These are phyloP conservation scores for Echiichthys vipera DNA, from an alignment of 2,797 vertebrate genomes.

Conservation along the genomic window DNA sequence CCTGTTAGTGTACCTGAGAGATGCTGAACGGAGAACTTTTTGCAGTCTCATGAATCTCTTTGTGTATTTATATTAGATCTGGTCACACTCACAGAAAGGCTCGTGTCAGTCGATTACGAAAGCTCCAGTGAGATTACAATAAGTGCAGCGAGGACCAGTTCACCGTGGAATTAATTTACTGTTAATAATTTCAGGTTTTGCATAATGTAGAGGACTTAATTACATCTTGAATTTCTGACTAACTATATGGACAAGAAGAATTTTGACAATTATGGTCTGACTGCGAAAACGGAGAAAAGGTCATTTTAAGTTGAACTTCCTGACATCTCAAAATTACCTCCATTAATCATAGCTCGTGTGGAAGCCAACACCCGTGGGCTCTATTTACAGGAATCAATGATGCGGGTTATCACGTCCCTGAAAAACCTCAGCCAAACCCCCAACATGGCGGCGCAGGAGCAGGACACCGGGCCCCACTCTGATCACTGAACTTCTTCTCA, in stretches of 20 bases:
- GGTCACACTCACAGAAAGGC: constrained; percentile 11
- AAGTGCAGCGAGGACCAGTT: constrained; percentile 10
- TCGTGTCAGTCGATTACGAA: constrained; percentile 2
- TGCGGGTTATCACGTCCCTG: constrained; percentile 59
- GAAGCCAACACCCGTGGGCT: constrained; percentile 38
- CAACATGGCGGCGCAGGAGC: constrained; percentile 26
- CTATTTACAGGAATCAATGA: constrained; percentile 64
- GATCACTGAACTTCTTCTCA: constrained; percentile 64
- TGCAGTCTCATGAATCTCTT: constrained; percentile 26
- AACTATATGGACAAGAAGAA: constrained; percentile 8
- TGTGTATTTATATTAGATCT: constrained; percentile 22
- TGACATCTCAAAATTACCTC: constrained; percentile 55
- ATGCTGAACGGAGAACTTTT: constrained; percentile 53
- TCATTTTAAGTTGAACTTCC: constrained; percentile 48
- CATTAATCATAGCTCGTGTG: constrained; percentile 48
- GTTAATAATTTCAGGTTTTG: constrained; percentile 17
- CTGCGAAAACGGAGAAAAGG: constrained; percentile 24
- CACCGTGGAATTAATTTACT: constrained; percentile 8
- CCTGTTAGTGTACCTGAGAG: constrained; percentile 50
- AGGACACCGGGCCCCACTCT: constrained; percentile 42
- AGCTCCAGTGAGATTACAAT: constrained; percentile 22
- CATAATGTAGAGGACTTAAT: constrained; percentile 39
- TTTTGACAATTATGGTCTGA: constrained; percentile 8
- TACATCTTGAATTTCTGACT: constrained; percentile 14
- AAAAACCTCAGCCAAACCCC: constrained; percentile 41